phyloP scores from a whole-genome alignment of 92 coral and sea anemone species.

The Palythoa caribaeorum region DNA sequence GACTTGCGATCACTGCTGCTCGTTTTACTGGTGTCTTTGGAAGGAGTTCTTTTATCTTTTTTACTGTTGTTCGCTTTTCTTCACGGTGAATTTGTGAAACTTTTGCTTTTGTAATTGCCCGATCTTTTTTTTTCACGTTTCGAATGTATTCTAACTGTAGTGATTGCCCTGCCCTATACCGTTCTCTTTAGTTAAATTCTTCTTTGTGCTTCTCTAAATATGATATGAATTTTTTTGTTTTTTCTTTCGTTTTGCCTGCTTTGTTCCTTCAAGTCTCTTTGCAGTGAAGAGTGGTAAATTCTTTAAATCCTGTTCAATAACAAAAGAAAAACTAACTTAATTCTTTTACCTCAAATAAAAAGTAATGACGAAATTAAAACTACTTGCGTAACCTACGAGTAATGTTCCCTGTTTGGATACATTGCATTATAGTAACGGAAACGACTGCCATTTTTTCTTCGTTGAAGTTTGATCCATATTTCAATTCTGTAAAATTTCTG shows the following conservation, averaged over 20 bases:
- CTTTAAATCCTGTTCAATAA: not conserved
- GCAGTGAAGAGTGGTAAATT: not conserved
- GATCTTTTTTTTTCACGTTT: not conserved
- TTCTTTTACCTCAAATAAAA: not conserved
- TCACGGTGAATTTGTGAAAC: not conserved
- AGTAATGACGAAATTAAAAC: not conserved
- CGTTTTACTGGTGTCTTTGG: not conserved
- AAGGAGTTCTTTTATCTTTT: slow-evolving; percentile 6
- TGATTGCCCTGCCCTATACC: not conserved
- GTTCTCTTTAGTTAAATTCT: not conserved
- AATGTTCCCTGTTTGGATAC: not conserved
- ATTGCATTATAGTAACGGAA: not conserved
- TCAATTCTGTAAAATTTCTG: not conserved
- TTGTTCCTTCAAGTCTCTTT: not conserved
- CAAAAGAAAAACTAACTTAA: not conserved
- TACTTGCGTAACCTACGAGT: not conserved
- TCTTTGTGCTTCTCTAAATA: slow-evolving; percentile 8
- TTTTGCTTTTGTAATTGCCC: not conserved
- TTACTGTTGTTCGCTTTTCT: not conserved
- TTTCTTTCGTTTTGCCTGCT: not conserved
- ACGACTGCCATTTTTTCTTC: slow-evolving; percentile 6
- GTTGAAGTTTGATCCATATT: not conserved
- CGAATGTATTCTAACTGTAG: not conserved
- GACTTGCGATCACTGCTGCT: not conserved
- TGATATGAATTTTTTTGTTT: not conserved